These are phyloP conservation scores for Anorthoa munda DNA, from an alignment of 2,888 invertebrate species.

Conservation along the genomic window DNA sequence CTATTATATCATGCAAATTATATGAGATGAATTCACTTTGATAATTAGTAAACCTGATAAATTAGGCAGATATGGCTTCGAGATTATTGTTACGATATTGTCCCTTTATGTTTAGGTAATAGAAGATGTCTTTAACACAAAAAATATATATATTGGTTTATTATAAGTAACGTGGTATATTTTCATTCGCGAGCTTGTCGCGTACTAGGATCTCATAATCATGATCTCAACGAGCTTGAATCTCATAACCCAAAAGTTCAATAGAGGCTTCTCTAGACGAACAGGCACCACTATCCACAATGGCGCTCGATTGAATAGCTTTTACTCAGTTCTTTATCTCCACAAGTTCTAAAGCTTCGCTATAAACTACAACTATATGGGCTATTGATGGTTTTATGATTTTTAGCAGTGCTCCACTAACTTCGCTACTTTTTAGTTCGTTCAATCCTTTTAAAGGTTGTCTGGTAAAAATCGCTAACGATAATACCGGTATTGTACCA, in stretches of 20 bases:
- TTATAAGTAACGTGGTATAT: too few relatives aligned
- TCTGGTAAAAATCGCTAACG: too few relatives aligned
- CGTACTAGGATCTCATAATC: too few relatives aligned
- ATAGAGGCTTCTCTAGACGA: background rate
- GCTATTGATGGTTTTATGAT: too few relatives aligned
- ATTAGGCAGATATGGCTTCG: background rate
- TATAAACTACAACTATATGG: background rate
- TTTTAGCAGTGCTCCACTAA: too few relatives aligned
- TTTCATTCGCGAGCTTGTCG: too few relatives aligned
- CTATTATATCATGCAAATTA: conserved; percentile 32
- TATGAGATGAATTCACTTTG: conserved; percentile 20
- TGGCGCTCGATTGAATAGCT: background rate
- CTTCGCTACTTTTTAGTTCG: background rate
- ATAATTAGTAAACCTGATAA: background rate
- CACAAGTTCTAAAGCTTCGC: background rate
- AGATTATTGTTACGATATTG: background rate
- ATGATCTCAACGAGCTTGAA: too few relatives aligned
- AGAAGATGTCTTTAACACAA: too few relatives aligned
- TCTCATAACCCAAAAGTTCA: conserved; percentile 5
- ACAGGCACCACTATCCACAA: background rate
- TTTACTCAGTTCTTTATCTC: background rate
- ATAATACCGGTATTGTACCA: background rate
- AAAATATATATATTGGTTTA: too few relatives aligned
- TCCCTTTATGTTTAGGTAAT: background rate
- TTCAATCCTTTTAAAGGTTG: background rate